Conservation (phyloP, 1,140 invertebrate species). For the Drosophila murphyi region DNA sequence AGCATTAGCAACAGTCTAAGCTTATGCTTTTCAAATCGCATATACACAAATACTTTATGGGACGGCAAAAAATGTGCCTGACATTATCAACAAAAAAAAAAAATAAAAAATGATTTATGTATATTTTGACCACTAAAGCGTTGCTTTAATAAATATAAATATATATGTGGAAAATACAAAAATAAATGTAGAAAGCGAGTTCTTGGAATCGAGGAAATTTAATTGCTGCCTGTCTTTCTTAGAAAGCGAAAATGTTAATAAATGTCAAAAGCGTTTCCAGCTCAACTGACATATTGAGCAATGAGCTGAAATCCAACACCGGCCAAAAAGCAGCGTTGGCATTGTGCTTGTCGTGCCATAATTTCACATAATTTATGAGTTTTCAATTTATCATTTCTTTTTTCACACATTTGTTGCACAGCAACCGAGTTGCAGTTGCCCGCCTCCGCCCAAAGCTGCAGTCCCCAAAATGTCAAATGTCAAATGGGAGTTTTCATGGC, state of each 20-base stretch:
- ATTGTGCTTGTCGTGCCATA: slow-evolving; percentile 42
- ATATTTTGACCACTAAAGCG: slow-evolving; percentile 51
- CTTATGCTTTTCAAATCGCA: slow-evolving; percentile 43
- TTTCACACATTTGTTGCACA: not conserved
- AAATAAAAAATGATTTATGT: slow-evolving; percentile 71
- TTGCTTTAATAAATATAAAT: slow-evolving; percentile 57
- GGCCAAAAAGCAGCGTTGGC: slow-evolving; percentile 32
- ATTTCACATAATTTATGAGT: slow-evolving; percentile 80
- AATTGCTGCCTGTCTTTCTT: slow-evolving; percentile 48
- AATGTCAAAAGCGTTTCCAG: slow-evolving; percentile 75
- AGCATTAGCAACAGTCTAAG: slow-evolving; percentile 22
- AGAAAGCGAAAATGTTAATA: slow-evolving; percentile 66
- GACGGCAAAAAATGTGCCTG: slow-evolving; percentile 40
- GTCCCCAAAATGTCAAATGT: slow-evolving; percentile 66
- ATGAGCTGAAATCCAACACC: slow-evolving; percentile 62
- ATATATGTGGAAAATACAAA: slow-evolving; percentile 16
- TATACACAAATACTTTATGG: not conserved
- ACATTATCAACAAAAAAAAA: slow-evolving; percentile 36
- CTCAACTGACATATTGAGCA: slow-evolving; percentile 70
- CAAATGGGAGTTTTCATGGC: slow-evolving; percentile 35
- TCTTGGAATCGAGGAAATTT: slow-evolving; percentile 47
- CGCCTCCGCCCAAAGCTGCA: not conserved
- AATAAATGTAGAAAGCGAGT: not conserved
- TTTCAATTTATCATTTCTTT: slow-evolving; percentile 72
- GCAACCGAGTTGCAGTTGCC: slow-evolving; percentile 12